Evolutionary conservation across 2,888 invertebrate species (phyloP).

Genomic region (Anorthoa munda): DNA sequence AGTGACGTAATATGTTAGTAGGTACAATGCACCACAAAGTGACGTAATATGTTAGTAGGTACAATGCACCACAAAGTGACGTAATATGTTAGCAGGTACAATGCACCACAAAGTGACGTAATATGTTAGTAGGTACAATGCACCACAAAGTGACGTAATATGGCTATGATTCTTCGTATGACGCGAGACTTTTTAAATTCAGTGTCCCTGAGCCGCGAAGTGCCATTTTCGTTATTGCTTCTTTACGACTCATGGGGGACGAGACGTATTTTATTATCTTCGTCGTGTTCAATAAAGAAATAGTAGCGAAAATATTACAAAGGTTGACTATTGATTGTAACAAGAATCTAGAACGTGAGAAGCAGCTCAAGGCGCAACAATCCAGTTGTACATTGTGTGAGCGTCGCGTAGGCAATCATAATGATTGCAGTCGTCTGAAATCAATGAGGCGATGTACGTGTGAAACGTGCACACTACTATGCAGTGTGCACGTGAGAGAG

Average conservation of each 20-base stretch:
- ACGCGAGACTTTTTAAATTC: slow-evolving; percentile 17
- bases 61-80: no score
- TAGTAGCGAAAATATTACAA: background rate
- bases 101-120: no score
- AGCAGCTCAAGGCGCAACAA: background rate
- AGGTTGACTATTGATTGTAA: background rate
- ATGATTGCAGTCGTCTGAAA: background rate
- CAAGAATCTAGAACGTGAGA: background rate
- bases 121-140: no score
- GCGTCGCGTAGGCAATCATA: background rate
- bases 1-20: no score
- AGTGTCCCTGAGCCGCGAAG: background rate
- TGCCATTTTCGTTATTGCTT: slow-evolving; percentile 20
- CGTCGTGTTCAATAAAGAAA: background rate
- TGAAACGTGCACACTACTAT: background rate
- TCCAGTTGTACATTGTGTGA: background rate
- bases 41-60: no score
- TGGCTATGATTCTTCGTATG: background rate
- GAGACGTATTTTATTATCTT: slow-evolving; percentile 3
- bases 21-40: no score
- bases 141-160: background rate
- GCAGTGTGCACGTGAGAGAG: background rate
- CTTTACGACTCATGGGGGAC: slow-evolving; percentile 1
- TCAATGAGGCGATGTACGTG: background rate
- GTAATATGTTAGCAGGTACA: no score